Evolutionary conservation across 1,140 invertebrate genomes (phyloP), one percentile per base, ranked within the genome.

Genomic region (Nasonia longicornis): DNA sequence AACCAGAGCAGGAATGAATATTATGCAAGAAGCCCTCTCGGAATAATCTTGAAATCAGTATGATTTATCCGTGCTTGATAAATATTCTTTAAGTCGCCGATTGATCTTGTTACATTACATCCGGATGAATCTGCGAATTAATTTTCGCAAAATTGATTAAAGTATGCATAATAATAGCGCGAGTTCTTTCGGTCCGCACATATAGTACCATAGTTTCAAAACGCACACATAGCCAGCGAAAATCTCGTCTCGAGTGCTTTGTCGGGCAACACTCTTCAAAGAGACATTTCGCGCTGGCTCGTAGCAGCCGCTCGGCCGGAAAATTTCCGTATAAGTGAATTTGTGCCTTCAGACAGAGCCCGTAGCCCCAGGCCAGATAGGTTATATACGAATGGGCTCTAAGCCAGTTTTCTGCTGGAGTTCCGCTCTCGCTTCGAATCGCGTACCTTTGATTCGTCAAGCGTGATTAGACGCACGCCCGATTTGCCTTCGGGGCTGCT

Each of bases 401-500:
- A 75, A 75, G 73, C 48, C 48, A 64, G 52, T 75, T 58, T 58
- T 75, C 48, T 10, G 10, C 22, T 22, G 52, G 45, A 75, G 22
- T 48, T 52, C 72, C 20, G 12, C 38, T 74, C 72, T 26, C 48
- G 11, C 48, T 35, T 20, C 73, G 48, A 75, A 75, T 75, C 45
- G 12, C 63, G 63, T 26, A 42, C 29, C 82, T 83, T 83, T 83
- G 82, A 83, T 74, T 83, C 75, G 67, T 78, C 82, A 74, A 75
- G 79, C 82, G 82, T 81, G 82, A 83, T 77, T 72, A 83, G 75
- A 70, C 48, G 38, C 35, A 16, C 67, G 45, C 58, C 48, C 72
- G 48, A 77, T 77, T 77, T 67, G 74, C 73, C 73, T 52, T 42
- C 48, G 52, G 38, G 71, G 38, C 38, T 52, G 2, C 7, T 64